Percentiles rank a stretch among this genome's conserved stretches.
phyloP scores from a whole-genome alignment of 2,113 vertebrate species.

The Oreochromis spilurus region DNA sequence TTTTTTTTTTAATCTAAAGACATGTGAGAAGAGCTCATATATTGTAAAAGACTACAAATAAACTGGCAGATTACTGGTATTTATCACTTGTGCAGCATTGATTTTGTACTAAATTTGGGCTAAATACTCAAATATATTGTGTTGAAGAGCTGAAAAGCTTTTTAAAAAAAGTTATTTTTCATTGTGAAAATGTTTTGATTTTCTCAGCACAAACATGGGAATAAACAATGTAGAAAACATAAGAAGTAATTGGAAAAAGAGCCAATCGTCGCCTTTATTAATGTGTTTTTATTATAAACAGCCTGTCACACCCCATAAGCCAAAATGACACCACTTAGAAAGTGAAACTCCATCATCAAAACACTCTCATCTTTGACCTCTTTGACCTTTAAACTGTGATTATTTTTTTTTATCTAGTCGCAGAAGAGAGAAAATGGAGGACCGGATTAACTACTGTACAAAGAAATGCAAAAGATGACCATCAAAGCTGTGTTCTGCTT shows the following conservation, averaged over 20 bases:
- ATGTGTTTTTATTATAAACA: not conserved
- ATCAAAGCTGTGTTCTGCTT: not conserved
- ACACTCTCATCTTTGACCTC: not conserved
- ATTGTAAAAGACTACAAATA: not conserved
- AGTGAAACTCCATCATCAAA: not conserved
- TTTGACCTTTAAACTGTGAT: not conserved
- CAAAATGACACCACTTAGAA: not conserved
- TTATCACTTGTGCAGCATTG: not conserved
- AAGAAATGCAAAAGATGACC: not conserved
- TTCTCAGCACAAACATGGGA: not conserved
- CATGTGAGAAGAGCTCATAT: not conserved
- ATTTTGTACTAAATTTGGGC: not conserved
- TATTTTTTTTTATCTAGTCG: accelerated
- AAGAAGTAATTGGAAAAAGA: not conserved
- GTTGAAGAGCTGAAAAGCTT: not conserved
- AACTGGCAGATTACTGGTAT: not conserved
- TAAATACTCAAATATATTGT: not conserved
- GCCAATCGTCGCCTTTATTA: not conserved
- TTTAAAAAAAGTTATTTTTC: not conserved
- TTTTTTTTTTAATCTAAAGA: not conserved
- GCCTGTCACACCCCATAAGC: not conserved
- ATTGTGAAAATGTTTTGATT: not conserved
- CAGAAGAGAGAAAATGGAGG: not conserved
- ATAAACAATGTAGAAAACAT: not conserved
- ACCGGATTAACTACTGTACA: not conserved